Evolutionary conservation across 1,140 invertebrate species (phyloP).

Genomic region (Tetranychus cinnabarinus): DNA sequence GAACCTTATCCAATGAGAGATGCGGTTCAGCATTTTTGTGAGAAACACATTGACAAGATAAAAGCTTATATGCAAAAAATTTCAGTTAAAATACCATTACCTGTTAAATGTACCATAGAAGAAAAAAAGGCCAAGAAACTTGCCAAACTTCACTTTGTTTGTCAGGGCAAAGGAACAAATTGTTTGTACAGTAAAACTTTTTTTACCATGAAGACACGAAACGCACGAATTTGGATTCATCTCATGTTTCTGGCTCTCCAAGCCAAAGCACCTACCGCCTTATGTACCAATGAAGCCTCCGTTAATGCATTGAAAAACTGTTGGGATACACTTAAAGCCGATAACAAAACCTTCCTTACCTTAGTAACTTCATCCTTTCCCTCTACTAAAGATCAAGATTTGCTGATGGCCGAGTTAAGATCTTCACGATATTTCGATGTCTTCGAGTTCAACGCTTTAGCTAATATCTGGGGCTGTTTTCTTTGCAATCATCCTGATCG

Average conservation of each 20-base stretch:
- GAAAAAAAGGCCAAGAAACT: slow-evolving; percentile 57
- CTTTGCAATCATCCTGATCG: slow-evolving; percentile 73
- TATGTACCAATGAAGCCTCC: slow-evolving; percentile 55
- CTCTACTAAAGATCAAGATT: slow-evolving; percentile 47
- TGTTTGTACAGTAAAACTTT: slow-evolving; percentile 65
- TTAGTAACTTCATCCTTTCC: slow-evolving; percentile 79
- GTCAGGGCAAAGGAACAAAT: slow-evolving; percentile 55
- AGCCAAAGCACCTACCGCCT: slow-evolving; percentile 47
- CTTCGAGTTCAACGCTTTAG: slow-evolving; percentile 45
- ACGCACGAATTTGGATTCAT: slow-evolving; percentile 74
- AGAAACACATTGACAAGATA: slow-evolving; percentile 74
- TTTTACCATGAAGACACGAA: slow-evolving; percentile 62
- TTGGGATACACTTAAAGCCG: slow-evolving; percentile 74
- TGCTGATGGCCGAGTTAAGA: slow-evolving; percentile 61
- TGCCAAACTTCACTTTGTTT: slow-evolving; percentile 57
- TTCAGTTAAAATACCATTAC: slow-evolving; percentile 54
- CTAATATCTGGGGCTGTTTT: slow-evolving; percentile 54
- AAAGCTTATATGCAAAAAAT: slow-evolving; percentile 70
- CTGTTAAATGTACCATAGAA: slow-evolving; percentile 70
- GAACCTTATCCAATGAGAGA: slow-evolving; percentile 47
- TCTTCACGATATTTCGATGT: slow-evolving; percentile 70
- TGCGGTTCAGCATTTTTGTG: slow-evolving; percentile 76
- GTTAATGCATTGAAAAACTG: slow-evolving; percentile 64
- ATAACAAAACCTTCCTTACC: slow-evolving; percentile 66
- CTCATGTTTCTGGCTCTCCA: slow-evolving; percentile 78